These are phyloP conservation scores for Helicolenus hilgendorfi DNA, from an alignment of 2,797 vertebrate species.

Conservation along the genomic window DNA sequence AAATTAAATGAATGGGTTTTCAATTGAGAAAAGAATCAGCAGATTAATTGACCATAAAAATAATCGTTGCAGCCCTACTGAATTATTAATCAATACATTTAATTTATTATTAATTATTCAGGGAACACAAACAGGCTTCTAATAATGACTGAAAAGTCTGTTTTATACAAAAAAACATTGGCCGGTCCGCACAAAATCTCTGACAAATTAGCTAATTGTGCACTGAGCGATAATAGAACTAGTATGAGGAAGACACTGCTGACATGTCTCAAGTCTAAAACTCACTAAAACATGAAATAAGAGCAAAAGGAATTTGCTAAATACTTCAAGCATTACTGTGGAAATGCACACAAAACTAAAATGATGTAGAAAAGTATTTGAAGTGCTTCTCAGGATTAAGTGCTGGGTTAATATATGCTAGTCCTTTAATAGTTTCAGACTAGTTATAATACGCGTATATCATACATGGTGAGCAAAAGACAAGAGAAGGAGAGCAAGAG, in stretches of 20 bases:
- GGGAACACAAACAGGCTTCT: background rate
- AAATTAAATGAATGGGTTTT: too few relatives aligned
- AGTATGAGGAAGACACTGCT: background rate
- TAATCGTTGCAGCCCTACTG: background rate
- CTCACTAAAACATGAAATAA: background rate
- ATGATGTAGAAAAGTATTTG: background rate
- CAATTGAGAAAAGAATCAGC: background rate
- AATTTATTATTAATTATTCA: background rate
- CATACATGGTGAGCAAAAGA: slow-evolving; percentile 1
- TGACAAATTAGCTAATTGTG: background rate
- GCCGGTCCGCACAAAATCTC: background rate
- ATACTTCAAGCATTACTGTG: background rate
- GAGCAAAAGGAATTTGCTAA: background rate
- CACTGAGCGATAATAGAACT: background rate
- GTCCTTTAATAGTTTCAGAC: slow-evolving; percentile 41
- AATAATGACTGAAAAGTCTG: background rate
- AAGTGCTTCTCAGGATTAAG: slow-evolving; percentile 29
- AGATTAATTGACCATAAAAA: background rate
- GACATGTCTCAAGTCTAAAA: background rate
- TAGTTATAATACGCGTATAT: slow-evolving; percentile 9
- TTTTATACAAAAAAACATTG: background rate
- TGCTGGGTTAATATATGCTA: slow-evolving; percentile 32
- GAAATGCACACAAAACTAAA: background rate
- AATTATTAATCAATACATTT: background rate
- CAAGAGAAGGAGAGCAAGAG: background rate